phyloP scores from a whole-genome alignment of 2,888 invertebrate species.

The Callosobruchus maculatus region DNA sequence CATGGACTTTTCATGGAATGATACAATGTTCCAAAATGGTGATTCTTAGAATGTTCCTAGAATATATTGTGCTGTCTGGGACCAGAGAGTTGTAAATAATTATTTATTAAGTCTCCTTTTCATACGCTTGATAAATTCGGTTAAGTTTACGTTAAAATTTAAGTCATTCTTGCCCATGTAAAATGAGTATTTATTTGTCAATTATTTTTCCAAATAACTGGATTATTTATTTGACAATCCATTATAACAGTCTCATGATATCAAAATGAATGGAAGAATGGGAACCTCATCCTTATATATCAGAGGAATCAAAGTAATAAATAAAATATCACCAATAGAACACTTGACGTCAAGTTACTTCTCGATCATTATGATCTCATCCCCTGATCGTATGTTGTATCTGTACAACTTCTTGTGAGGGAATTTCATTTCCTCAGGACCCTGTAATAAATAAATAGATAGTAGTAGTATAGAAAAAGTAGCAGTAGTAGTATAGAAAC shows the following conservation, averaged over 20 bases:
- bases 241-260: not conserved
- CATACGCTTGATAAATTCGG: too few relatives aligned
- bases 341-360: constrained; percentile 59
- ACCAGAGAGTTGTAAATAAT: too few relatives aligned
- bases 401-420: constrained; percentile 87
- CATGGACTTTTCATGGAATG: too few relatives aligned
- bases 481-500: too few relatives aligned
- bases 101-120: too few relatives aligned
- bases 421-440: constrained; percentile 86
- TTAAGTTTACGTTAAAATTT: not conserved
- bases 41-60: too few relatives aligned
- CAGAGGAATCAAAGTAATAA: not conserved
- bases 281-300: not conserved
- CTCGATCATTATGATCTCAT: constrained; percentile 74
- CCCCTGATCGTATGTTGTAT: constrained; percentile 85
- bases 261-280: not conserved
- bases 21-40: too few relatives aligned
- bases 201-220: not conserved
- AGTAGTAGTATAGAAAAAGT: too few relatives aligned
- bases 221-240: not conserved
- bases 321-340: not conserved
- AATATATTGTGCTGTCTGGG: too few relatives aligned
- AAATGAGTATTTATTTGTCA: not conserved
- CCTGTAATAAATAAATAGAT: constrained; percentile 57
- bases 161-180: not conserved